Base-by-base conservation (phyloP, 1,140 invertebrate genomes). In the Parasteatoda tepidariorum region DNA sequence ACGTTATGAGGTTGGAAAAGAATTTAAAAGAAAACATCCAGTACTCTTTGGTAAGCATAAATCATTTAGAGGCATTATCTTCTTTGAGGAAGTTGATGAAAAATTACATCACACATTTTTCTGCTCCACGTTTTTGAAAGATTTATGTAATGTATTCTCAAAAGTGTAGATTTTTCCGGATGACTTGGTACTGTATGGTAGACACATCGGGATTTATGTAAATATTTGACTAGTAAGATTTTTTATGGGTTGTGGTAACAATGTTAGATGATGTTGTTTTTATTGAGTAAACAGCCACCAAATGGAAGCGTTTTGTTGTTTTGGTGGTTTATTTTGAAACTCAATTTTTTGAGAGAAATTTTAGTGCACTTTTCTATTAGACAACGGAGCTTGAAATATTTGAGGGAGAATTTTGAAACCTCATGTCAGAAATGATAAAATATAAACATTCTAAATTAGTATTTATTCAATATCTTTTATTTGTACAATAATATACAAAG, bases 21-120 rank as follows among this genome's bases (percentile, higher is more conserved):
- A 75, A 75, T 75, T 75, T 75, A 75, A 75, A 75, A 75, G 73
- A 62, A 75, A 2, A 75, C 31, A 61, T 18, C 30, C 41, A 62
- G 73, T 24, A 13, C n/a, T 15, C 33, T 57, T 71, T 55, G 48
- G 4, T 48, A 31, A 5, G 57, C 73, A 75, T 73, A 73, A 73
- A 73, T 73, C 70, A 73, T 73, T 73, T 73, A 73, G 57, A 41
- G 28, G 41, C 48, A 73, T 73, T 59, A 73, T 73, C 54, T 59
- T 61, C 57, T 48, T 33, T 57, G 30, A 28, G 22, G 24, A 33
- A 33, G 2, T 18, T n/a, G 70, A 73, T 55, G 70, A 73, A 73
- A 73, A 73, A 73, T 59, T 22, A 54, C 15, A 7, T 26, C 54
- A 57, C 28, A 18, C 9, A 2, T 30, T 41, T 54, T 68, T n/a